phyloP scores from a whole-genome alignment of 2,888 invertebrate genomes.

The Limulus polyphemus region DNA sequence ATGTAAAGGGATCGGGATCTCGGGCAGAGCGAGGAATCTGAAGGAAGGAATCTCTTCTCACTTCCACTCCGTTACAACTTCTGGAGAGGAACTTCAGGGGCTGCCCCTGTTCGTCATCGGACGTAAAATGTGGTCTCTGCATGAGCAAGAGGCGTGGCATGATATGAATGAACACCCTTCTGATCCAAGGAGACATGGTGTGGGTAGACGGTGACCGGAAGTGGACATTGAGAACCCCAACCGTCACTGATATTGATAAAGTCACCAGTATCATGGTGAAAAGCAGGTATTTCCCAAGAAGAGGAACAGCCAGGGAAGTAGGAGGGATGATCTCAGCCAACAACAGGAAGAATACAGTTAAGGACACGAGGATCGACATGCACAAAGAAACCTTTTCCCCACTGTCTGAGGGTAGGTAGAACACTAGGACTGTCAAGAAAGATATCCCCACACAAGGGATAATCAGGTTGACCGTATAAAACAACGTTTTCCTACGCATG shows the following conservation, averaged over 20 bases:
- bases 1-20: slow-evolving; percentile 8
- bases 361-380: slow-evolving; percentile 93
- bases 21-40: slow-evolving; percentile 8
- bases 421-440: slow-evolving; percentile 85
- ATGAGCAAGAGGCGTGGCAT: slow-evolving; percentile 85
- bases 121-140: slow-evolving; percentile 67
- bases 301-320: slow-evolving; percentile 84
- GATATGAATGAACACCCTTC: no score
- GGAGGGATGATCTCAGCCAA: no score
- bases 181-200: slow-evolving; percentile 82
- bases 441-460: no score
- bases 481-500: no score
- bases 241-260: slow-evolving; percentile 83
- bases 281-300: slow-evolving; percentile 87
- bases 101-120: slow-evolving; percentile 13
- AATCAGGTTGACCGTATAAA: no score
- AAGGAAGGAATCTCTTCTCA: slow-evolving; percentile 11
- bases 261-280: slow-evolving; percentile 95
- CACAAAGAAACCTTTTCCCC: no score
- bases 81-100: slow-evolving; percentile 12
- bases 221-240: slow-evolving; percentile 85
- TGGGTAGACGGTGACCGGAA: slow-evolving; percentile 65
- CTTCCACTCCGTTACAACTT: no score
- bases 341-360: slow-evolving; percentile 97
- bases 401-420: slow-evolving; percentile 92